Evolutionary conservation across 2,797 vertebrate species (phyloP).

Genomic region (Linurgus olivaceus): DNA sequence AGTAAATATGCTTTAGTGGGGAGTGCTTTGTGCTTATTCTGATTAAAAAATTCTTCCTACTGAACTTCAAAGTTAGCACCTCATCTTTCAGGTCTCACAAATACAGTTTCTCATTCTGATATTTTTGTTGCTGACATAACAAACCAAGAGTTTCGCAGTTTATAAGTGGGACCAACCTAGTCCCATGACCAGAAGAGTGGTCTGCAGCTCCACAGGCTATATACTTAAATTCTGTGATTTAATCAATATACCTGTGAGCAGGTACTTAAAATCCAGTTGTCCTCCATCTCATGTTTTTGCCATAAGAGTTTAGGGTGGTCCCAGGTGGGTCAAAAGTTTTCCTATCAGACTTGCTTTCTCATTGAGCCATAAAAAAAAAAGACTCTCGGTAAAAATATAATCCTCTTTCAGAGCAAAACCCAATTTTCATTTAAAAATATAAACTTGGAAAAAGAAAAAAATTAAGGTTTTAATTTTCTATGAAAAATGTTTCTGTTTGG

Average conservation of each 20-base stretch:
- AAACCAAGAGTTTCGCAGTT: not conserved
- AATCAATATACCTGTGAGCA: not conserved
- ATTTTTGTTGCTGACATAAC: not conserved
- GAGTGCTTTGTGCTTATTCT: not conserved
- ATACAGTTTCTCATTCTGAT: not conserved
- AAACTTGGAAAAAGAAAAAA: not conserved
- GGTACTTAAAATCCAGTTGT: not conserved
- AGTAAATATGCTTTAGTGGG: not conserved
- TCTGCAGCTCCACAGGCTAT: not conserved
- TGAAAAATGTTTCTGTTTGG: not conserved
- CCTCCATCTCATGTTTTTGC: not conserved
- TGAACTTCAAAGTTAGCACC: not conserved
- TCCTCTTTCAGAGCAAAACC: fast-evolving
- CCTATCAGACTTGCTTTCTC: not conserved
- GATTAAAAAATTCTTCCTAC: not conserved
- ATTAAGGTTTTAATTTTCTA: not conserved
- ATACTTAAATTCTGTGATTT: not conserved
- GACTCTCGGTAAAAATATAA: not conserved
- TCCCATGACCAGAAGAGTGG: not conserved
- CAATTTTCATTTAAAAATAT: not conserved
- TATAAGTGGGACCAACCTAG: not conserved
- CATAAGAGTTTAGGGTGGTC: not conserved
- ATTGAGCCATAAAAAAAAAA: not conserved
- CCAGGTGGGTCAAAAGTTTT: not conserved
- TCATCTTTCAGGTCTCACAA: not conserved